Evolutionary conservation across 2,888 invertebrate species (phyloP), one percentile per base, ranked within the genome.

Genomic region (Trissolcus brochymenae): DNA sequence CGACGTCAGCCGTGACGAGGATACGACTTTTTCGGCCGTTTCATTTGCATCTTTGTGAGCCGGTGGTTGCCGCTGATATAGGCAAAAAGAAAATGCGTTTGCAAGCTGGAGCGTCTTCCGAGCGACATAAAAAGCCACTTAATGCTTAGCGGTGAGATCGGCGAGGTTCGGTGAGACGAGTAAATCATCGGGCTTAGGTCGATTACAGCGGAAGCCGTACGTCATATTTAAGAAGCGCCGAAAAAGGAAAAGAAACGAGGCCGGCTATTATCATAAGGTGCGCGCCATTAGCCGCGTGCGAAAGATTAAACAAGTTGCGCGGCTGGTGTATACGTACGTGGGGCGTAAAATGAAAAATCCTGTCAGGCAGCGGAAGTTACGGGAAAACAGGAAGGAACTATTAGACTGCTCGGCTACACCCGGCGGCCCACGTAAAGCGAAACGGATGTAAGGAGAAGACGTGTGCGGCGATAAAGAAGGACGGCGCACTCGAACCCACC

Each of bases 391-490:
- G 77, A 75, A 75, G 66, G 57, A 67, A 75, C 78, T 74, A 76
- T 76, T 75, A 71, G 73, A 75, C 53, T 51, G 56, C 59, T 64
- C 67, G 70, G 77, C 71, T 77, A 71, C 61, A 67, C 65, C 77
- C 64, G 65, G 41, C 54, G 54, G 61, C 78, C 70, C 66, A 78
- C 81, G 80, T 82, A 84, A 83, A 78, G 70, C 72, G 73, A 78
- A 73, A 46, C 53, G 66, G 76, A 79, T 65, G 56, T 77, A 76
- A 77, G 71, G 51, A 72, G 54, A 50, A 21, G 66, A 60, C 25
- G 35, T 49, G 46, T n/a, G 46, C 46, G 41, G 41, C 11, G 9
- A 40, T 46, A 41, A 51, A 40, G 61, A 35, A 41, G 17, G 29
- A 11, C 49, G 9, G 35, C 35, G 35, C 35, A 35, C 49, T 21